Evolutionary conservation across 92 coral and sea anemone genomes (phyloP).

Genomic region (Meandrina meandrites): DNA sequence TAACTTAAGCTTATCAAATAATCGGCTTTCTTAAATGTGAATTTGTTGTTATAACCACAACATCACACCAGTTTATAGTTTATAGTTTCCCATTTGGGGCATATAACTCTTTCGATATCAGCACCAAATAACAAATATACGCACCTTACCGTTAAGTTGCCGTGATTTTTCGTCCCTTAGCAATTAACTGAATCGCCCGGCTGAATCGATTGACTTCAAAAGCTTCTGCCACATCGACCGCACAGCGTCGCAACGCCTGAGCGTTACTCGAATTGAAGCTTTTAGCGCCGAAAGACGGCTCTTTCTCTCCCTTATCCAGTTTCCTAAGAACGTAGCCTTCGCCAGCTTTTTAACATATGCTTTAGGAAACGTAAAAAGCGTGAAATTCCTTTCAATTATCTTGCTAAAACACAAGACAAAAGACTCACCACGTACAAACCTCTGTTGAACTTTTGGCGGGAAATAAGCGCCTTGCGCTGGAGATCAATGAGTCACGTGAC

Average conservation of each 20-base stretch:
- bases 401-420: background rate
- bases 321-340: background rate
- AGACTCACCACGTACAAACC: background rate
- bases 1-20: no score
- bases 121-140: background rate
- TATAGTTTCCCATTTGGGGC: background rate
- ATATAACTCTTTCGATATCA: background rate
- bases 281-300: background rate
- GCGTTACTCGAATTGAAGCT: background rate
- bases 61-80: no score
- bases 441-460: slow-evolving; percentile 35
- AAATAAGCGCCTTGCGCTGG: background rate
- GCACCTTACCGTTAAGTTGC: background rate
- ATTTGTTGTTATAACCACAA: background rate
- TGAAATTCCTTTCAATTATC: slow-evolving; percentile 4
- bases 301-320: background rate
- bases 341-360: background rate
- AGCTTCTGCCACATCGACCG: background rate
- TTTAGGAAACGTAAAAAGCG: background rate
- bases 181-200: background rate
- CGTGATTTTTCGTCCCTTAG: background rate
- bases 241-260: background rate
- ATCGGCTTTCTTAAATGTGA: no score
- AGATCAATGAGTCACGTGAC: slow-evolving; percentile 17
- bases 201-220: background rate